Conservation (phyloP, 23 tunicate genomes). For the Botrylloides violaceus region DNA sequence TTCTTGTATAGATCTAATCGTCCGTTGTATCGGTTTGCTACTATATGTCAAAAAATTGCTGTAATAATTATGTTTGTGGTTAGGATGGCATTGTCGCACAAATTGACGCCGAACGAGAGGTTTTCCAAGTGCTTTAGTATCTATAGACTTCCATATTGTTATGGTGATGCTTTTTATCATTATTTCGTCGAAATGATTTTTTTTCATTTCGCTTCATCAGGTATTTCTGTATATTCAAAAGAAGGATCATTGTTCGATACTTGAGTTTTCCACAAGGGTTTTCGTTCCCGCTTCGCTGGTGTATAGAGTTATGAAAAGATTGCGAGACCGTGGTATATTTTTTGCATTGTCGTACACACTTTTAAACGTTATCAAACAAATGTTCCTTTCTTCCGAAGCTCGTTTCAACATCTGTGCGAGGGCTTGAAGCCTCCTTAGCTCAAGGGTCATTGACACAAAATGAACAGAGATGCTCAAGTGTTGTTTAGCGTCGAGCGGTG, state of each 20-base stretch:
- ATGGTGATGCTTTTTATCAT: not conserved
- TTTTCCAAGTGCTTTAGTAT: not conserved
- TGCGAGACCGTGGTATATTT: not conserved
- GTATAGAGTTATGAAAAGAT: conserved; percentile 9
- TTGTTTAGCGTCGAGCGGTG: conserved; percentile 17
- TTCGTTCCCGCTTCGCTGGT: conserved; percentile 11
- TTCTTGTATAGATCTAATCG: too few species aligned
- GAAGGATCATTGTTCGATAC: conserved; percentile 21
- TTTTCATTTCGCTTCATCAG: not conserved
- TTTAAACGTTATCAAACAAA: conserved; percentile 20
- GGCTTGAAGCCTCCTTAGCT: conserved; percentile 23
- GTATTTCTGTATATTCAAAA: not conserved
- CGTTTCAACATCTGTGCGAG: conserved; percentile 1
- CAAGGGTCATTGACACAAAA: conserved; percentile 29
- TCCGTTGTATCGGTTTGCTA: too few species aligned
- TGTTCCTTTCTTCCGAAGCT: conserved; percentile 11
- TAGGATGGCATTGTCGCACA: too few species aligned
- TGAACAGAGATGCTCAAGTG: conserved; percentile 24
- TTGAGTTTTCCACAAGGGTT: conserved; percentile 22
- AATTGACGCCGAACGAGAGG: too few species aligned
- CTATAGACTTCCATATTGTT: not conserved
- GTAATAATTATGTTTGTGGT: too few species aligned
- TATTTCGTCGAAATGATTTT: not conserved
- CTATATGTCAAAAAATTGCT: too few species aligned
- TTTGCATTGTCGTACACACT: conserved; percentile 23